These are phyloP conservation scores for Tubulanus polymorphus DNA, from an alignment of 2,888 invertebrate genomes.

Conservation along the genomic window DNA sequence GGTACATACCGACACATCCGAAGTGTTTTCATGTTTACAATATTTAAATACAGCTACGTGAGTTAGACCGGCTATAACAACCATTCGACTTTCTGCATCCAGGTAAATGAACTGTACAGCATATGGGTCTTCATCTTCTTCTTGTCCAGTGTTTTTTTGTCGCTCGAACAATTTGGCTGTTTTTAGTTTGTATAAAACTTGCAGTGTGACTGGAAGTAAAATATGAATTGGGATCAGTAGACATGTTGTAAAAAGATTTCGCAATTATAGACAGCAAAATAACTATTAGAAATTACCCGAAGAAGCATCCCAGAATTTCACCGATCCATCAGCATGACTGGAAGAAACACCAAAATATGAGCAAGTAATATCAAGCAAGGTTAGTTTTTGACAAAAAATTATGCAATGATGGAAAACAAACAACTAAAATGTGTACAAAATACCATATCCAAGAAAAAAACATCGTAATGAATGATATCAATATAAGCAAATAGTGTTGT, in stretches of 20 bases:
- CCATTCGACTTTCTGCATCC: slow-evolving; percentile 85
- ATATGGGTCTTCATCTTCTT: slow-evolving; percentile 74
- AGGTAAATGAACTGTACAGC: slow-evolving; percentile 85
- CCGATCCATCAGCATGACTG: slow-evolving; percentile 95
- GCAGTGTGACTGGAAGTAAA: slow-evolving; percentile 69
- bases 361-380: not conserved
- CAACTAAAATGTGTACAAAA: too few species aligned
- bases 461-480: too few species aligned
- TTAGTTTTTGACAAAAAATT: too few species aligned
- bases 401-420: too few species aligned
- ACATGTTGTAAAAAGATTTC: not conserved
- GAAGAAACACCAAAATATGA: too few species aligned
- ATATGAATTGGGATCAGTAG: not conserved
- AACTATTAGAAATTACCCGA: slow-evolving; percentile 50
- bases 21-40: slow-evolving; percentile 79
- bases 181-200: slow-evolving; percentile 95
- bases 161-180: slow-evolving; percentile 88
- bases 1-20: slow-evolving; percentile 48
- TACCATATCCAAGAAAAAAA: too few species aligned
- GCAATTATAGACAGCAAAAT: too few species aligned
- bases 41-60: slow-evolving; percentile 96
- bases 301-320: slow-evolving; percentile 99
- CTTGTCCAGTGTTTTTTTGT: slow-evolving; percentile 54
- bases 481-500: too few species aligned
- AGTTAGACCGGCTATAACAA: slow-evolving; percentile 86